Evolutionary conservation across 2,113 vertebrate species (phyloP).

Genomic region (Rhinopomastus cyanomelas): DNA sequence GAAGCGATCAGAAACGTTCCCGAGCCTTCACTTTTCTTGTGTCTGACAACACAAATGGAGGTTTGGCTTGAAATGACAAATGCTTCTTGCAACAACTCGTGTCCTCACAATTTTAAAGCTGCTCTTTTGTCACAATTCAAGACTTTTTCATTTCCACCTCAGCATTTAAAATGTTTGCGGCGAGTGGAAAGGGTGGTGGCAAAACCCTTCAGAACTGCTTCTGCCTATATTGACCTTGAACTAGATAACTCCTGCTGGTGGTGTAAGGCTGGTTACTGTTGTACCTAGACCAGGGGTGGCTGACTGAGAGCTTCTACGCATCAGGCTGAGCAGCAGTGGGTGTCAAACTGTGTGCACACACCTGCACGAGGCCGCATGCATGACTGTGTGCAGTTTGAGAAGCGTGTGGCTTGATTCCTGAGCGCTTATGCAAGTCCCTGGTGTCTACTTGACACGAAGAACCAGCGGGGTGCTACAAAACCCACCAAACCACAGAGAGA

Average conservation of each 20-base stretch:
- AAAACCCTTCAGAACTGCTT: background rate
- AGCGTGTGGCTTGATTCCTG: background rate
- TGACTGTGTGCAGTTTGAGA: background rate
- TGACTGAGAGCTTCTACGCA: rapidly evolving
- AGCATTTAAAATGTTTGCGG: background rate
- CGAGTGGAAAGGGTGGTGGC: background rate
- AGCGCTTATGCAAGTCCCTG: background rate
- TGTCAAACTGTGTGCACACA: background rate
- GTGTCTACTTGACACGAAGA: background rate
- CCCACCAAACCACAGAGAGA: rapidly evolving
- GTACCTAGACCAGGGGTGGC: background rate
- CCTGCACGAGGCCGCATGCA: background rate
- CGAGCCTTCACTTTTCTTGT: background rate
- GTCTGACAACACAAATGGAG: background rate
- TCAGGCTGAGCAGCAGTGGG: background rate
- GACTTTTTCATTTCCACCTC: background rate
- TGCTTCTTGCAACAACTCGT: background rate
- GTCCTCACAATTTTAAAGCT: background rate
- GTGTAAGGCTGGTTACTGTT: background rate
- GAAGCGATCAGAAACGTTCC: background rate
- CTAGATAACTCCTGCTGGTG: background rate
- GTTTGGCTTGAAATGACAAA: background rate
- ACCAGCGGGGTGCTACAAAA: background rate
- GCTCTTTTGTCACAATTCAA: background rate
- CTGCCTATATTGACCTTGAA: background rate